These are phyloP conservation scores for Dryocosmus kuriphilus DNA, from an alignment of 2,888 invertebrate genomes.

Conservation along the genomic window DNA sequence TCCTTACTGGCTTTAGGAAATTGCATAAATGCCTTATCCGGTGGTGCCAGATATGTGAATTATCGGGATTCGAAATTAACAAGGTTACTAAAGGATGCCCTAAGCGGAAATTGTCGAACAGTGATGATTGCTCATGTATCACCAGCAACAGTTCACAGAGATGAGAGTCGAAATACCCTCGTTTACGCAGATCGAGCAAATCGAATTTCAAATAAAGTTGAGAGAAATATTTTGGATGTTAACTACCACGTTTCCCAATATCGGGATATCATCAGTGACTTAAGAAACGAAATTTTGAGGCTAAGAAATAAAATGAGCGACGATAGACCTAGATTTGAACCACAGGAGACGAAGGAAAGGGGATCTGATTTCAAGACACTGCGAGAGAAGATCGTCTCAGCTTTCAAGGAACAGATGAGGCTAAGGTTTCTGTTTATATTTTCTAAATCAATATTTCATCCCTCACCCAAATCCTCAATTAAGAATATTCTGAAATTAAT, in stretches of 20 bases:
- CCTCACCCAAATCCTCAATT: not conserved
- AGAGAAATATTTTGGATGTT: conserved; percentile 78
- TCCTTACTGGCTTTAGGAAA: conserved; percentile 94
- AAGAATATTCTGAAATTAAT: conserved; percentile 16
- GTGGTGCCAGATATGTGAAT: conserved; percentile 92
- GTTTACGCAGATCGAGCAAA: conserved; percentile 96
- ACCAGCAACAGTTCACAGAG: conserved; percentile 88
- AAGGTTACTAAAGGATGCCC: conserved; percentile 90
- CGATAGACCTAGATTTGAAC: conserved; percentile 79
- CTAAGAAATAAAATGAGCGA: conserved; percentile 90
- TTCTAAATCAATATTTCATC: not conserved
- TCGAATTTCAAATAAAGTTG: conserved; percentile 93
- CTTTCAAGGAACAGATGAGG: conserved; percentile 96
- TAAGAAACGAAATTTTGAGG: conserved; percentile 90
- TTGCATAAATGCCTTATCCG: conserved; percentile 96
- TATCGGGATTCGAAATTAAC: conserved; percentile 97
- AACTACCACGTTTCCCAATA: conserved; percentile 91
- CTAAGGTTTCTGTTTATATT: conserved; percentile 79
- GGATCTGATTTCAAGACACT: conserved; percentile 81
- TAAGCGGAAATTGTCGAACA: conserved; percentile 95
- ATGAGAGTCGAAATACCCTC: conserved; percentile 95
- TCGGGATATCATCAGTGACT: conserved; percentile 88
- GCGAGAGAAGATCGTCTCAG: conserved; percentile 91
- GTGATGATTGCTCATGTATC: conserved; percentile 98
- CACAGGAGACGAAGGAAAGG: conserved; percentile 65